phyloP scores from a whole-genome alignment of 2,797 vertebrate species.

The Dryobates pubescens region DNA sequence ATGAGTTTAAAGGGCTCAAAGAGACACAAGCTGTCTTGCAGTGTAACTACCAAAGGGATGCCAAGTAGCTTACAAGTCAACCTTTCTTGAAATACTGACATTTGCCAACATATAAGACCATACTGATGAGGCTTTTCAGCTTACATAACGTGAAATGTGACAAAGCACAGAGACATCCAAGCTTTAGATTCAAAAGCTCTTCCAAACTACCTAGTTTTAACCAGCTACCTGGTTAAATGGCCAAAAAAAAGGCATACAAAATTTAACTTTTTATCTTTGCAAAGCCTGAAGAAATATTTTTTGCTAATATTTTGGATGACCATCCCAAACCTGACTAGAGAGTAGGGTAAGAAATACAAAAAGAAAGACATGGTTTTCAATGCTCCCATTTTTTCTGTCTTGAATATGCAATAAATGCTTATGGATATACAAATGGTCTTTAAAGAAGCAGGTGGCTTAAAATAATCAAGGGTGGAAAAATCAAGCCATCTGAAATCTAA shows the following conservation, averaged over 20 bases:
- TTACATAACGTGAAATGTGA: not conserved
- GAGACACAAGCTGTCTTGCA: not conserved
- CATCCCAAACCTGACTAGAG: not conserved
- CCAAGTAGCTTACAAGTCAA: not conserved
- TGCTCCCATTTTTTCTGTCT: not conserved
- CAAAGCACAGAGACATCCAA: not conserved
- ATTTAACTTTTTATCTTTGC: not conserved
- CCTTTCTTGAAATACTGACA: not conserved
- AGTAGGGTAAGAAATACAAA: not conserved
- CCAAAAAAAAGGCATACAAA: not conserved
- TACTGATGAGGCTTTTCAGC: not conserved
- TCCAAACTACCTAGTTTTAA: not conserved
- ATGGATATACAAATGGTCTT: not conserved
- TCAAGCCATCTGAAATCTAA: not conserved
- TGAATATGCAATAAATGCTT: not conserved
- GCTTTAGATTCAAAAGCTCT: not conserved
- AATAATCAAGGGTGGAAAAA: conserved; percentile 6
- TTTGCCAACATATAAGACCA: not conserved
- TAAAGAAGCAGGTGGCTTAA: not conserved
- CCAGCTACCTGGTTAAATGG: not conserved
- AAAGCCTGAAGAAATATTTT: not conserved
- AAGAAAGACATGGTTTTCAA: not conserved
- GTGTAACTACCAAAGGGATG: not conserved
- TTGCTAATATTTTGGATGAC: not conserved
- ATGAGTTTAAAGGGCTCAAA: not conserved